Evolutionary conservation across 2,888 invertebrate species (phyloP), one percentile per base, ranked within the genome.

Genomic region (Eristalinus aeneus): DNA sequence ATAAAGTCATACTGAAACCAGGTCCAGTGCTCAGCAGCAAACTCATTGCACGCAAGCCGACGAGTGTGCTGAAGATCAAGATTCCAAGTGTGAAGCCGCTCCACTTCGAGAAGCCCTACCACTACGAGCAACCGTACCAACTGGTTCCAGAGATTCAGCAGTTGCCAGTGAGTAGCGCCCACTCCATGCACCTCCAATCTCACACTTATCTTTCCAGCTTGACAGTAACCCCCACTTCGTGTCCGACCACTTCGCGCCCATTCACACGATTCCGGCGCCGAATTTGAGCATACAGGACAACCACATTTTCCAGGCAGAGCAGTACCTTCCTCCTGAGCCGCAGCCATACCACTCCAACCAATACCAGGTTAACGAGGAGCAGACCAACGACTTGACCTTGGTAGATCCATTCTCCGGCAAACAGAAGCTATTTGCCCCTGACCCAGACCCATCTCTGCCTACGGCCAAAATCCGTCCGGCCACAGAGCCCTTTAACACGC

Each of bases 221-320:
- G 91, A 92, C 69, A 88, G 90, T 73, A 90, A 91, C 76, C 89
- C 88, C 58, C 90, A 90, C 79, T 91, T 90, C 95, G 97, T 98
- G 94, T 97, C 97, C 89, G 97, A 97, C 94, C 97, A 97, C 93
- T 97, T 94, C 90, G 96, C 96, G 89, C 97, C 97, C 1, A 97
- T 97, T 90, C 97, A 97, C 92, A 97, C 97, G 10, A 96, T 97
- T 88, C 97, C 97, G 90, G 97, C 97, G 27, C 97, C 97, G 9
- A 97, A 97, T 93, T 93, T 97, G 54, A 89, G 88, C 60, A 77
- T 90, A 61, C 90, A 91, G 81, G 90, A 91, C 77, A 92, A 92
- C 88, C 91, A 92, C 76, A 88, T 92, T 60, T 91, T 89, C 71
- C 88, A 89, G 22, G 89, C 91, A 12, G 90, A 90, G 32, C 89